A percentile compares a stretch with the other conserved stretches of the same genome.
These are phyloP conservation scores for Drosophila lini DNA, from an alignment of 1,140 invertebrate genomes.

Conservation along the genomic window DNA sequence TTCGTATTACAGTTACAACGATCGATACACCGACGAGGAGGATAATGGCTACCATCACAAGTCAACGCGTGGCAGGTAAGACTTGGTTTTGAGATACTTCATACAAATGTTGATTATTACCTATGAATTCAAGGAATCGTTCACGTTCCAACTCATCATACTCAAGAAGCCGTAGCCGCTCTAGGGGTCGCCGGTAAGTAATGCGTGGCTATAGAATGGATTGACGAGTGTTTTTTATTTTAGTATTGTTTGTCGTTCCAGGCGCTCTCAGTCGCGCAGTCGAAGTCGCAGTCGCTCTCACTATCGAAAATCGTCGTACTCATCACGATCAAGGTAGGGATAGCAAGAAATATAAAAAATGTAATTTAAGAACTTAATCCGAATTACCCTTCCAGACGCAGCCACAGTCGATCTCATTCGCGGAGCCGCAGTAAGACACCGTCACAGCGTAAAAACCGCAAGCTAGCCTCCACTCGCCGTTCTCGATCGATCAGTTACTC, in stretches of 20 bases:
- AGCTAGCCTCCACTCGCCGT: constrained; percentile 77
- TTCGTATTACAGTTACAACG: constrained; percentile 66
- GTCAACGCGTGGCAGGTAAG: constrained; percentile 62
- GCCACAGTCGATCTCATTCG: constrained; percentile 63
- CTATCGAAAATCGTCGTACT: constrained; percentile 77
- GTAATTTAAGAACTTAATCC: background rate
- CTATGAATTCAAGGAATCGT: constrained; percentile 78
- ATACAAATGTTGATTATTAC: too few relatives aligned
- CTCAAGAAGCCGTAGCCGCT: constrained; percentile 84
- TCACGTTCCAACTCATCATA: constrained; percentile 70
- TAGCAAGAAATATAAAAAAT: too few relatives aligned
- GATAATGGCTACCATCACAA: constrained; percentile 63
- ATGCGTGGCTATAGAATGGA: background rate
- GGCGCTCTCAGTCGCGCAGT: constrained; percentile 67
- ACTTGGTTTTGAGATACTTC: background rate
- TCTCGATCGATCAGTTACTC: constrained; percentile 80
- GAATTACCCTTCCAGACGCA: constrained; percentile 37
- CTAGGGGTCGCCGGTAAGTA: constrained; percentile 77
- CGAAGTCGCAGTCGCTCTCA: constrained; percentile 73
- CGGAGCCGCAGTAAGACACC: constrained; percentile 67
- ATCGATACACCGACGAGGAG: constrained; percentile 60
- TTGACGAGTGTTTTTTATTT: constrained; percentile 42
- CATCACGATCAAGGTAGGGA: constrained; percentile 65
- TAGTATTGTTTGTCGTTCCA: constrained; percentile 70
- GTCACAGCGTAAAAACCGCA: constrained; percentile 64